phyloP scores from a whole-genome alignment of 2,113 vertebrate genomes.

The Ictalurus furcatus region DNA sequence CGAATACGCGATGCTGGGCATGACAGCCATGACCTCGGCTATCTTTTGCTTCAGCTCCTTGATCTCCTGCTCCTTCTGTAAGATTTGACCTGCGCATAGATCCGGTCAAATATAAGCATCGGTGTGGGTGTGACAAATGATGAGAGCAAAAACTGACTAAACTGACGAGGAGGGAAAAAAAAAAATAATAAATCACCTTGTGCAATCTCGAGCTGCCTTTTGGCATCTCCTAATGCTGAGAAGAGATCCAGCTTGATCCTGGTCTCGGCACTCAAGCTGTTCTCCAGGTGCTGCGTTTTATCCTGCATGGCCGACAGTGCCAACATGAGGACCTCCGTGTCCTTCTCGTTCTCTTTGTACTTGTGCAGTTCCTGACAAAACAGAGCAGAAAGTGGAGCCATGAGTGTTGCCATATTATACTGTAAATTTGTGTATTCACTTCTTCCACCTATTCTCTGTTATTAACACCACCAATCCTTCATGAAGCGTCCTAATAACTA shows the following conservation, averaged over 20 bases:
- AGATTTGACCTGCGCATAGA: slow-evolving; percentile 84
- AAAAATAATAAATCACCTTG: slow-evolving; percentile 76
- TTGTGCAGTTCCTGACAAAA: slow-evolving; percentile 85
- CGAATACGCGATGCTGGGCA: slow-evolving; percentile 95
- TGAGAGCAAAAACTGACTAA: not conserved
- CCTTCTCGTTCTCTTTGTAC: slow-evolving; percentile 98
- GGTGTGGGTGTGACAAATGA: not conserved
- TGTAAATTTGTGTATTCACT: not conserved
- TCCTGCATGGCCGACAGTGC: slow-evolving; percentile 98
- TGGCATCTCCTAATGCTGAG: slow-evolving; percentile 94
- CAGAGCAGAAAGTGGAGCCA: not conserved
- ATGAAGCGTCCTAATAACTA: not conserved
- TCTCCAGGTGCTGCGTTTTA: slow-evolving; percentile 98
- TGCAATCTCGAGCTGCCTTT: slow-evolving; percentile 96
- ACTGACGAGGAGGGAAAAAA: not conserved
- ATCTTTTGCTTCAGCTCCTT: slow-evolving; percentile 99
- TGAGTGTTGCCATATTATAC: not conserved
- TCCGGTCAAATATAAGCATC: not conserved
- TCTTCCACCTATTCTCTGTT: not conserved
- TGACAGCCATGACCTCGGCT: slow-evolving; percentile 98
- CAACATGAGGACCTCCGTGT: slow-evolving; percentile 97
- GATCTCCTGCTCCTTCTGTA: slow-evolving; percentile 98
- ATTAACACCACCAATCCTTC: not conserved
- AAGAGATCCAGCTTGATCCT: slow-evolving; percentile 97
- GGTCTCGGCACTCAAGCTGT: slow-evolving; percentile 97